Base-by-base conservation (phyloP, 2,888 invertebrate genomes). In the Bellardia bayeri region DNA sequence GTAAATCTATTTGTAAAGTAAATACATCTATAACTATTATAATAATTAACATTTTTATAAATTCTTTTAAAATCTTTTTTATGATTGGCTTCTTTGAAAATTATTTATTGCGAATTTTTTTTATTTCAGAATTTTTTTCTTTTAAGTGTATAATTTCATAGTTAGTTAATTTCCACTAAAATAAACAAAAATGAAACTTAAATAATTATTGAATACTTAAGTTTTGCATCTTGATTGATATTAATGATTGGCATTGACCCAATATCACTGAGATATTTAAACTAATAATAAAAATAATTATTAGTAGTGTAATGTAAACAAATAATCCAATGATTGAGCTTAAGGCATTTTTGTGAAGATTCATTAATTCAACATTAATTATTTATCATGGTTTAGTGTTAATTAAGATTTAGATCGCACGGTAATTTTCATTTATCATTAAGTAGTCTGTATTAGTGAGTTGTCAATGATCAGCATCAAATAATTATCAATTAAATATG, bases 191-290 rank as follows among this genome's bases (percentile, higher is more conserved):
- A 37, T n/a, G 14, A n/a, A 51, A 51, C 6, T 51, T 56, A 51
- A n/a, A 3, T 16, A 7, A 56, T 37, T n/a, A 63, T 37, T 16
- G 16, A 64, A 45, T 45, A 45, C 23, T 2, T 23, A 13, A 13
- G 66, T 42, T 66, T 66, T 66, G 66, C 40, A 66, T 66, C 6
- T 23, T 23, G 23, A 23, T 23, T 23, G 23, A 23, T 11, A 66
- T 66, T 64, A 42, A 64, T 16, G n/a, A 16, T 45, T 66, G 42
- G 45, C 66, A 66, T 66, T 66, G 66, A 23, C 66, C 66, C 16
- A 66, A 45, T 42, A 16, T 16, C 9, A 9, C 6, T 3, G 14
- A 64, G 7, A 33, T 33, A 61, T 61, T 61, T 33, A 5, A 63
- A 37, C 63, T n/a, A n/a, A n/a, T 23, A 66, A 66, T 61, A 14